Base-by-base conservation (phyloP, 2,113 vertebrate genomes). In the Carassius auratus region DNA sequence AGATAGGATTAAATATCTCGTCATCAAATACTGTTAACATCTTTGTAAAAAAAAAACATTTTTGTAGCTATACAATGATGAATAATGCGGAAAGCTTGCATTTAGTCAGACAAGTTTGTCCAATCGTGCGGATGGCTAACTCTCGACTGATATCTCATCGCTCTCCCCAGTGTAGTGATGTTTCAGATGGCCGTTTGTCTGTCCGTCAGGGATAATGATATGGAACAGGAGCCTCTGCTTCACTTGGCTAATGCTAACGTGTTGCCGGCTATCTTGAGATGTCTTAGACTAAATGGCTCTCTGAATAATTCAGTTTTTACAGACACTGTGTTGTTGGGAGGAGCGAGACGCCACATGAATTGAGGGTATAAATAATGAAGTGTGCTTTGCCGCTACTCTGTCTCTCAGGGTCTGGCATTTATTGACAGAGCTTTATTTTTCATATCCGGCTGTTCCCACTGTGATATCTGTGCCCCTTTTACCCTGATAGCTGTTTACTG, bases 341-440 rank as follows among this genome's bases (percentile, higher is more conserved):
- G 59, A 61, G 81, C 33, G 17, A 8, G 50, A 59, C 52, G 42
- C 64, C 57, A 59, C 48, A 78, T 83, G 76, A 85, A 86, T 76
- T 76, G 48, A 23, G 38, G 68, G 68, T 80, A 87, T 90, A 84
- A 88, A 90, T 91, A 90, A 89, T 91, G 36, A 86, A 89, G 66
- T 19, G 30, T 10, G 42, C 62, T 59, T 81, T 14, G 57, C 85
- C 30, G 62, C 75, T 50, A 73, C 15, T 38, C 84, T 77, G 84
- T 81, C 88, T 86, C 87, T 15, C 42, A 81, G 73, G 82, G 68
- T 76, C 80, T 86, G 85, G 76, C 82, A 84, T 84, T 87, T 87
- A 83, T 83, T 68, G 77, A 52, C 84, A 74, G 66, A 80, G 76
- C 73, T 81, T 81, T 69, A 84, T 84, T 88, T 57, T 26, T 83